These are phyloP conservation scores for Tetramorium bicarinatum DNA, from an alignment of 2,888 invertebrate species.

Conservation along the genomic window DNA sequence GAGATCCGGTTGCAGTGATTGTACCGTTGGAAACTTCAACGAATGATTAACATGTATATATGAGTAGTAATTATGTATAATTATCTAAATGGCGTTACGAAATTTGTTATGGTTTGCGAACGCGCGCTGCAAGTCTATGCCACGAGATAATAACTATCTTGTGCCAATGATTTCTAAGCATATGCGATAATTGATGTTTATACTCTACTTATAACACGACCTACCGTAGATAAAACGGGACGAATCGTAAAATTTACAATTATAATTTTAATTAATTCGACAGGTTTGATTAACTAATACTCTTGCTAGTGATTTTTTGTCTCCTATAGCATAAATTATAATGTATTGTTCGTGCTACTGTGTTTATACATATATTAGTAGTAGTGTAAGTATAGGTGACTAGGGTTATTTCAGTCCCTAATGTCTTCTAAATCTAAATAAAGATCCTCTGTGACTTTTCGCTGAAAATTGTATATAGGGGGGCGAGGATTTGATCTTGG, in stretches of 20 bases:
- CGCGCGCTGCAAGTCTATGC: conserved; percentile 59
- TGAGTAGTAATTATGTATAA: conserved; percentile 41
- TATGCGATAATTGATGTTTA: conserved; percentile 75
- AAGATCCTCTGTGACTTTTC: too few species aligned
- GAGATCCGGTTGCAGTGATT: conserved; percentile 42
- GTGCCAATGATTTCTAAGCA: conserved; percentile 71
- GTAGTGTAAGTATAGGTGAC: too few species aligned
- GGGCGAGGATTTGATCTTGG: too few species aligned
- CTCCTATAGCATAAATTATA: neutral
- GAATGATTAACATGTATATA: conserved; percentile 45
- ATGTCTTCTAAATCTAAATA: too few species aligned
- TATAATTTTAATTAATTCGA: conserved; percentile 54
- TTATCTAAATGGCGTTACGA: conserved; percentile 59
- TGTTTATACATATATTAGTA: neutral
- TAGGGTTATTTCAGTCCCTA: too few species aligned
- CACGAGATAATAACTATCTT: conserved; percentile 70
- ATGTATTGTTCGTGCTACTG: neutral
- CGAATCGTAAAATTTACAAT: conserved; percentile 69
- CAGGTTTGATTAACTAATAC: conserved; percentile 27
- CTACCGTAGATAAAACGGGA: conserved; percentile 13
- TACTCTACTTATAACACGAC: conserved; percentile 68
- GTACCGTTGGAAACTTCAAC: conserved; percentile 23
- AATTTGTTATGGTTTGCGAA: conserved; percentile 63
- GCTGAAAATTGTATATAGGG: too few species aligned
- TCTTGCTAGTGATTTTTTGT: neutral